Conservation (phyloP, 2,113 vertebrate species). For the Mionectes macconnelli region DNA sequence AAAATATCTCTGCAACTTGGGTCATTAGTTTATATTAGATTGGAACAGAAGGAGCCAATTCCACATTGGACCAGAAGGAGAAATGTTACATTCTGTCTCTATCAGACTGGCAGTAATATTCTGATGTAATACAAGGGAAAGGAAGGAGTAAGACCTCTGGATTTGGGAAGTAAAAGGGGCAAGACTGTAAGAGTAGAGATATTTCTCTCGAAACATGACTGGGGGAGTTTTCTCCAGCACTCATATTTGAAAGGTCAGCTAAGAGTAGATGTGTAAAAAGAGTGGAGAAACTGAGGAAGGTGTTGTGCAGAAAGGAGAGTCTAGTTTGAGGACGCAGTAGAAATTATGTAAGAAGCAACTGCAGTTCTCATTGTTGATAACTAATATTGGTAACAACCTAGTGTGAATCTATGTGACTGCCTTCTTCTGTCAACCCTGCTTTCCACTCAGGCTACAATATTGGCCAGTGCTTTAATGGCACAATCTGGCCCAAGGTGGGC, state of each 20-base stretch:
- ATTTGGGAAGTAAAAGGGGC: neutral
- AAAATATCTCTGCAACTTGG: neutral
- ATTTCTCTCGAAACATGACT: neutral
- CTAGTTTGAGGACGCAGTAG: neutral
- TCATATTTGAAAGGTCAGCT: neutral
- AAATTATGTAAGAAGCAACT: neutral
- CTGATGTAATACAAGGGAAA: neutral
- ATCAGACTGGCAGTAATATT: neutral
- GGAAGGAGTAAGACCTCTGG: neutral
- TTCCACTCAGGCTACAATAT: neutral
- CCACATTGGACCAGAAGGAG: neutral
- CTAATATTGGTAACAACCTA: neutral
- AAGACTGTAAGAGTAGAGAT: neutral
- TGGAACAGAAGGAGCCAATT: neutral
- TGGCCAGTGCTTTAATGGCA: constrained; percentile 27
- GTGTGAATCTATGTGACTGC: neutral
- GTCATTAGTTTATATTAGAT: neutral
- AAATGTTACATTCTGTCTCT: neutral
- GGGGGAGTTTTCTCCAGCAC: neutral
- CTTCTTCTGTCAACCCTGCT: constrained; percentile 8
- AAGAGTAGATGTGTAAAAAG: neutral
- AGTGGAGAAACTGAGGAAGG: neutral
- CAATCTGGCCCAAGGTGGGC: constrained; percentile 56
- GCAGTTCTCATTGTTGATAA: neutral
- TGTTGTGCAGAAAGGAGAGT: neutral